phyloP scores from a whole-genome alignment of 2,888 invertebrate genomes.

The Idaea dimidiata region DNA sequence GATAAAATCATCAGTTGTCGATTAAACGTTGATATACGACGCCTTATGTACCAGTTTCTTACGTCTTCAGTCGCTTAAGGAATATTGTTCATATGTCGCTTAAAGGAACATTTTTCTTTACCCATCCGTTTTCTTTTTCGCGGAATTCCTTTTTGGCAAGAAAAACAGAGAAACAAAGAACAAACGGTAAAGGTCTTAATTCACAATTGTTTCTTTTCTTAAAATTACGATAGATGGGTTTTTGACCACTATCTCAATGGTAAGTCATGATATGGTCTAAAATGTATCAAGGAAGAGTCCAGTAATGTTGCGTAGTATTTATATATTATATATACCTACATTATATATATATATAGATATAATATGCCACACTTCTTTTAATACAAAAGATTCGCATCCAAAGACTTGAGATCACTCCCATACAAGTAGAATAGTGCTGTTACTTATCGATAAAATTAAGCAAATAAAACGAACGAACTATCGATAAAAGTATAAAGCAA shows the following conservation, averaged over 20 bases:
- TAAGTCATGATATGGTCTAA: too few relatives aligned
- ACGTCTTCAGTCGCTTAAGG: not conserved
- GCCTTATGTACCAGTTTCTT: not conserved
- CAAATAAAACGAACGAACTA: not conserved
- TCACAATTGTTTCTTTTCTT: too few relatives aligned
- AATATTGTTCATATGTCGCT: too few relatives aligned
- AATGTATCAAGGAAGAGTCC: too few relatives aligned
- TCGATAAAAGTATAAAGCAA: not conserved
- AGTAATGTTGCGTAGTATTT: too few relatives aligned
- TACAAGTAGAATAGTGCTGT: not conserved
- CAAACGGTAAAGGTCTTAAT: too few relatives aligned
- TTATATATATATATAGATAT: not conserved
- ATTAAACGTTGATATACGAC: not conserved
- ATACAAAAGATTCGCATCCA: not conserved
- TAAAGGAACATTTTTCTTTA: not conserved
- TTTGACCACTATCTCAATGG: too few relatives aligned
- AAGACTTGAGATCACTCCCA: not conserved
- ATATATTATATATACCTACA: too few relatives aligned
- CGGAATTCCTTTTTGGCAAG: not conserved
- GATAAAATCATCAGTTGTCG: constrained; percentile 10
- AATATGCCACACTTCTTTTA: not conserved
- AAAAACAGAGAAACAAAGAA: not conserved
- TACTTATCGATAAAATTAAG: not conserved
- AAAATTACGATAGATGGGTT: too few relatives aligned
- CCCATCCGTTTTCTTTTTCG: not conserved